Percentiles rank a stretch among this genome's conserved stretches.
Evolutionary conservation across 2,797 vertebrate species (phyloP).

Genomic region (Alfaro cultratus): DNA sequence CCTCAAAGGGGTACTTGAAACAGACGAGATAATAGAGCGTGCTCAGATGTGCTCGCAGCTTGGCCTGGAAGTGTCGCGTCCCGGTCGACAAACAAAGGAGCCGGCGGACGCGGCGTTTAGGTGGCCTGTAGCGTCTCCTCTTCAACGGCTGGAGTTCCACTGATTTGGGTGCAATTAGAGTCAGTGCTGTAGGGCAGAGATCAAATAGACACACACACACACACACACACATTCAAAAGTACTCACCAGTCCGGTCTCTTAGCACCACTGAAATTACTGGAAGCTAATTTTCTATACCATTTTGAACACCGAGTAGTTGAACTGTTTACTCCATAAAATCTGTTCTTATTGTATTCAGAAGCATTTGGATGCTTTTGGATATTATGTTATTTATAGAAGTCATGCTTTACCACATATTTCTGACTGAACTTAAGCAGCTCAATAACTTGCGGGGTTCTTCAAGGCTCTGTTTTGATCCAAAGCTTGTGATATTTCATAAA

Average conservation of each 20-base stretch:
- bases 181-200: constrained; percentile 26
- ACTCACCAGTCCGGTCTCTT: constrained; percentile 7
- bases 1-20: constrained; percentile 49
- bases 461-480: not conserved
- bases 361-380: not conserved
- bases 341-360: not conserved
- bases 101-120: constrained; percentile 24
- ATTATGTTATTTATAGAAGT: not conserved
- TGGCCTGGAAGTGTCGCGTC: not conserved
- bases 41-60: constrained; percentile 24
- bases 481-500: not conserved
- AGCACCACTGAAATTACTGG: constrained; percentile 23
- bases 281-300: constrained; percentile 8
- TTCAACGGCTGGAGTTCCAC: constrained; percentile 23
- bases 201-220: constrained; percentile 32
- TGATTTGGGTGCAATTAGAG: constrained; percentile 33
- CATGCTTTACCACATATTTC: not conserved
- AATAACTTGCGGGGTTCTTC: not conserved
- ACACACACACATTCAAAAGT: not conserved
- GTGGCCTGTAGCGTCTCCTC: constrained; percentile 53
- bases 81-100: not conserved
- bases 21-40: constrained; percentile 58
- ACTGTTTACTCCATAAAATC: not conserved
- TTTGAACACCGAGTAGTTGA: constrained; percentile 12
- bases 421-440: not conserved